Conservation (phyloP, 30 jellyfish, hydroid and myxozoan species). For the Phacellophora camtschatica region DNA sequence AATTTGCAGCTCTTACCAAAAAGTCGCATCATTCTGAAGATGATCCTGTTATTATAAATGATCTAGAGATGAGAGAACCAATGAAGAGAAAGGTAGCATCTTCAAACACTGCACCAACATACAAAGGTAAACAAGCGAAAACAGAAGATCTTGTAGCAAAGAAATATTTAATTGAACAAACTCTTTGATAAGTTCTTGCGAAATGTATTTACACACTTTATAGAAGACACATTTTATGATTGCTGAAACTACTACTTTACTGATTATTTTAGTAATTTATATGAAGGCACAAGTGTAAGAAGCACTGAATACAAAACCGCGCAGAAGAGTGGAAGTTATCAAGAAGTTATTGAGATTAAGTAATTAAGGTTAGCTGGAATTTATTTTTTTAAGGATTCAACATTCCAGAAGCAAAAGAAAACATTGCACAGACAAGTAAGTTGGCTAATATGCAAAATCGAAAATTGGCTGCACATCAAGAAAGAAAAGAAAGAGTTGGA, state of each 20-base stretch:
- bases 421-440: slow-evolving; percentile 5
- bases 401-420: slow-evolving; percentile 37
- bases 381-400: slow-evolving; percentile 34
- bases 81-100: slow-evolving; percentile 72
- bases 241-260: no score
- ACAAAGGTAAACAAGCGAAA: slow-evolving; percentile 74
- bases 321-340: background rate
- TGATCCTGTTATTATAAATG: slow-evolving; percentile 45
- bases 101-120: slow-evolving; percentile 65
- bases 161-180: no score
- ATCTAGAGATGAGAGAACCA: slow-evolving; percentile 9
- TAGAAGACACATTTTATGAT: no score
- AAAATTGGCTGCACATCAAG: slow-evolving; percentile 29
- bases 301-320: no score
- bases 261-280: no score
- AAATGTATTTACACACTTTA: no score
- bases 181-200: no score
- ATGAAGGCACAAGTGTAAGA: no score
- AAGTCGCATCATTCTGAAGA: slow-evolving; percentile 51
- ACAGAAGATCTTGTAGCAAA: no score
- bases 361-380: background rate
- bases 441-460: slow-evolving; percentile 3
- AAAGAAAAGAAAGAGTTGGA: slow-evolving; percentile 45
- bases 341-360: background rate
- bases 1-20: slow-evolving; percentile 16